Percentiles rank a stretch among this genome's conserved stretches.
phyloP scores from a whole-genome alignment of 1,140 invertebrate species.

The Goniozus legneri region DNA sequence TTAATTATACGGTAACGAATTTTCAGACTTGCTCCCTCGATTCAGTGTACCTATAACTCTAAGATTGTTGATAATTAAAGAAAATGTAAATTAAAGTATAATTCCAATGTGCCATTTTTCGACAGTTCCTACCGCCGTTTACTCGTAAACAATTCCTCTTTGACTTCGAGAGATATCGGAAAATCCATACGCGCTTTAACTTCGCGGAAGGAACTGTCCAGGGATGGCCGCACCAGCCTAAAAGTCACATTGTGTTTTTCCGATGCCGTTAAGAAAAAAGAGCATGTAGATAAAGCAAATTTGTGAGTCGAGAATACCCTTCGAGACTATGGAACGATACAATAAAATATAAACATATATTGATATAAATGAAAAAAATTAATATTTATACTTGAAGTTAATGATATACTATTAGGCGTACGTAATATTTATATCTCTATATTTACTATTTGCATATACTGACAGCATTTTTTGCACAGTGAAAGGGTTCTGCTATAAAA shows the following conservation, averaged over 20 bases:
- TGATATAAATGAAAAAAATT: slow-evolving; percentile 18
- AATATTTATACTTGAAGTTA: slow-evolving; percentile 32
- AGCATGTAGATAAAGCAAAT: slow-evolving; percentile 6
- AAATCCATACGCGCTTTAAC: too few species aligned
- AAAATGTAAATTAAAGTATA: slow-evolving; percentile 1
- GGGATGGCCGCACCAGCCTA: slow-evolving; percentile 11
- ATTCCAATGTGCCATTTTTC: too few species aligned
- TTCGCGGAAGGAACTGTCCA: neutral
- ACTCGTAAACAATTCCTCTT: too few species aligned
- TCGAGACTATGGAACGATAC: neutral
- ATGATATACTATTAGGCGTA: slow-evolving; percentile 26
- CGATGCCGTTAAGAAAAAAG: too few species aligned
- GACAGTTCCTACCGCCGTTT: too few species aligned
- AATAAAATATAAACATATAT: neutral
- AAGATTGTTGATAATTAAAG: slow-evolving; percentile 15
- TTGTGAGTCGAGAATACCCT: slow-evolving; percentile 6
- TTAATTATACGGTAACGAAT: slow-evolving; percentile 9
- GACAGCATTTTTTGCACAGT: neutral
- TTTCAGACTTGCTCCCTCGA: slow-evolving; percentile 11
- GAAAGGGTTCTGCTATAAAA: too few species aligned
- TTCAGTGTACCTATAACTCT: slow-evolving; percentile 26
- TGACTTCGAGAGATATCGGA: too few species aligned
- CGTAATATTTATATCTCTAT: slow-evolving; percentile 40
- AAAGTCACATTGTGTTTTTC: too few species aligned
- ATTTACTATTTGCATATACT: slow-evolving; percentile 24